Percentiles rank a stretch among this genome's conserved stretches.
phyloP scores from a whole-genome alignment of 2,797 vertebrate species.

The Nyctalus aviator region DNA sequence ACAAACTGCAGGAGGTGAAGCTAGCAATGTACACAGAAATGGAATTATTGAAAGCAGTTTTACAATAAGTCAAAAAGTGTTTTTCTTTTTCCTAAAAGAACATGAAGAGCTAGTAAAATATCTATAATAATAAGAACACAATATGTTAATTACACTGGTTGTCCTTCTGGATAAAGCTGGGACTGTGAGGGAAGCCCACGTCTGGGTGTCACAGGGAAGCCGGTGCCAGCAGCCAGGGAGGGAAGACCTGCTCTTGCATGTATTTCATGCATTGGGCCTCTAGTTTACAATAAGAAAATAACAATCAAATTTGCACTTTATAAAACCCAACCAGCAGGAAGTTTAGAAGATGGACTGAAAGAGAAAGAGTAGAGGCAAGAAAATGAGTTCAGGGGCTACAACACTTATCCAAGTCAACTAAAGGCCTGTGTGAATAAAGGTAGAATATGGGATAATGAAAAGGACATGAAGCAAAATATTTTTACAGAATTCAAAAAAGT shows the following conservation, averaged over 20 bases:
- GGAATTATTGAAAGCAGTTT: not conserved
- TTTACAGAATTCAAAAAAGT: not conserved
- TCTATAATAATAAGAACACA: not conserved
- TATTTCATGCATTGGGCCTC: no score
- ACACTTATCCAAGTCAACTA: not conserved
- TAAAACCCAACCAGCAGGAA: not conserved
- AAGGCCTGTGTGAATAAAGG: not conserved
- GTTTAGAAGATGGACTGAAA: not conserved
- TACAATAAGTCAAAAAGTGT: not conserved
- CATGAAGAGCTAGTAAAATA: not conserved
- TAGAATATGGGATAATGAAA: not conserved
- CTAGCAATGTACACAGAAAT: not conserved
- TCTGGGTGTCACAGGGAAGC: no score
- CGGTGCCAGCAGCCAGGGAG: no score
- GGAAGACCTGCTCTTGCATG: no score
- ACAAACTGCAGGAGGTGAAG: not conserved
- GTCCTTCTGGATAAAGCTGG: no score
- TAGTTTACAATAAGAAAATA: not conserved
- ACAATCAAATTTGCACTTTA: not conserved
- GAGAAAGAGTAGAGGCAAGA: not conserved
- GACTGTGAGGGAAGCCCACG: no score
- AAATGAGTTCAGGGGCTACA: not conserved
- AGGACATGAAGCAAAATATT: not conserved
- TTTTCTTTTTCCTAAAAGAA: slow-evolving; percentile 9
- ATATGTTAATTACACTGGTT: no score